A percentile compares a stretch with the other conserved stretches of the same genome.
phyloP scores from a whole-genome alignment of 2,113 vertebrate genomes.

The Plecturocebus donacophilus region DNA sequence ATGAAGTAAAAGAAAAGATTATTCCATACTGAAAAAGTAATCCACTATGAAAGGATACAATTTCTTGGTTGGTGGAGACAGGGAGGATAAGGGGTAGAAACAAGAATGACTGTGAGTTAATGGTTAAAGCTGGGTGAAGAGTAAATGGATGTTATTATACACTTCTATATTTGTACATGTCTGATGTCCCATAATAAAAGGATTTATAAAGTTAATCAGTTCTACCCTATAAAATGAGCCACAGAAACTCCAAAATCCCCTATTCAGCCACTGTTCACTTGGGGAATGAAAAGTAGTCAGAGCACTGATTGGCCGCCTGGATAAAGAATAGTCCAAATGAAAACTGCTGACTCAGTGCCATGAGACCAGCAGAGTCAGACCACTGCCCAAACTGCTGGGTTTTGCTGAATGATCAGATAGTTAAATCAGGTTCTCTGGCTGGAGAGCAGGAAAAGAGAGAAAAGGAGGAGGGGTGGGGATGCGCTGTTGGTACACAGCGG shows the following conservation, averaged over 20 bases:
- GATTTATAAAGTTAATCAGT: constrained; percentile 2
- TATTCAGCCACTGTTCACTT: neutral
- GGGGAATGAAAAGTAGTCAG: neutral
- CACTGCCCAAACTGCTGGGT: neutral
- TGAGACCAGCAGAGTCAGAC: neutral
- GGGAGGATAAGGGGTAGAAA: neutral
- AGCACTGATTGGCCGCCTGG: neutral
- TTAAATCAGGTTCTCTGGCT: neutral
- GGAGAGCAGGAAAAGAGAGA: neutral
- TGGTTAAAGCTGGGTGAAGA: neutral
- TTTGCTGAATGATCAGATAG: neutral
- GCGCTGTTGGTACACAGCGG: accelerated
- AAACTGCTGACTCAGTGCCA: neutral
- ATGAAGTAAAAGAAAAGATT: neutral
- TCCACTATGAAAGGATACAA: neutral
- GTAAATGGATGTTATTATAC: neutral
- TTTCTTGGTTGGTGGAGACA: neutral
- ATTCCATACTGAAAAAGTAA: neutral
- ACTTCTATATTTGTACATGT: neutral
- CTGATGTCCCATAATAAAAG: neutral
- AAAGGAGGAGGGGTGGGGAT: accelerated
- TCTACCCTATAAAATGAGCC: neutral
- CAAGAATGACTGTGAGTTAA: neutral
- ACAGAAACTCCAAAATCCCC: neutral
- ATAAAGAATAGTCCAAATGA: neutral